Conservation (phyloP, 2,113 vertebrate genomes). For the Macroglossus sobrinus region DNA sequence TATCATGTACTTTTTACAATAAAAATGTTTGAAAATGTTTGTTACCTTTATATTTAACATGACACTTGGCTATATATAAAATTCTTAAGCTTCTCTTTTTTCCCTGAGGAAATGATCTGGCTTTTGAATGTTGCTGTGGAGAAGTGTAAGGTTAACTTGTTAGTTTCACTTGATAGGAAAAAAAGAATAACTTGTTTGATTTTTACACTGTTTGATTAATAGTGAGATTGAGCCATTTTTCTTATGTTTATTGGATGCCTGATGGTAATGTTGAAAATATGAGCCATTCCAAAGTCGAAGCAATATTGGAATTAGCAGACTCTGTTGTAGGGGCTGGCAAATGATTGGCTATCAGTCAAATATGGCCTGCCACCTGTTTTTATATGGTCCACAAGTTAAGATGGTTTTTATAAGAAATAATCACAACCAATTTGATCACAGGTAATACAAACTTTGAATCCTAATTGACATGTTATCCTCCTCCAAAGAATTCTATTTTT, state of each 20-base stretch:
- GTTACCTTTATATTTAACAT: neutral
- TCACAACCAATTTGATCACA: neutral
- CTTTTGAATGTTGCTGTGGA: neutral
- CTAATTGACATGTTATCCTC: neutral
- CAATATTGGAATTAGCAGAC: neutral
- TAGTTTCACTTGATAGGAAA: neutral
- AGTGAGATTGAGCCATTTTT: neutral
- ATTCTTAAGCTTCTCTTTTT: neutral
- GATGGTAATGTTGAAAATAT: neutral
- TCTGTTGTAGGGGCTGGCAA: neutral
- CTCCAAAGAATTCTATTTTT: neutral
- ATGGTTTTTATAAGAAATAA: neutral
- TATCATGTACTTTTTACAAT: neutral
- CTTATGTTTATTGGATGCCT: neutral
- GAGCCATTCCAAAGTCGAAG: neutral
- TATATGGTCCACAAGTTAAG: neutral
- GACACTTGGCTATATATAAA: neutral
- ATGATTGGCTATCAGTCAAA: neutral
- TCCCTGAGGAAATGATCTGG: neutral
- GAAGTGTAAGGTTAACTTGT: neutral
- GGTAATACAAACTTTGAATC: neutral
- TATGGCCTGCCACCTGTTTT: neutral
- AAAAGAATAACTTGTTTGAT: neutral
- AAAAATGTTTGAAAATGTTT: constrained; percentile 16
- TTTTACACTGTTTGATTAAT: neutral